Evolutionary conservation across 2,113 vertebrate genomes (phyloP).

Genomic region (Sminthopsis crassicaudata): DNA sequence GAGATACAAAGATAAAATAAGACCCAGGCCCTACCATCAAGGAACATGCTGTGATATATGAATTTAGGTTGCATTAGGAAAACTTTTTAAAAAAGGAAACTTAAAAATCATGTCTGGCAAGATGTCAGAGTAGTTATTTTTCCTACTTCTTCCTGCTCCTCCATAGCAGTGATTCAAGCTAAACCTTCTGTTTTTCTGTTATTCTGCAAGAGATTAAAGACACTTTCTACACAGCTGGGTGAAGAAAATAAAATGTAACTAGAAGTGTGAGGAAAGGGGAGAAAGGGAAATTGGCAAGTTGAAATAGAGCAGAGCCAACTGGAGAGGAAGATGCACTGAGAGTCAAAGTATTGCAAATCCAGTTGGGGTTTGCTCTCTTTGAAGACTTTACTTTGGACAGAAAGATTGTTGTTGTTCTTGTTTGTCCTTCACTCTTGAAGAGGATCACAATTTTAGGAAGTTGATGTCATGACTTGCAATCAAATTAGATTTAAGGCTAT

Average conservation of each 20-base stretch:
- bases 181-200: background rate
- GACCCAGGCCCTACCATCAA: background rate
- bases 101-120: background rate
- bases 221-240: background rate
- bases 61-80: background rate
- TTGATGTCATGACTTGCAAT: too few relatives aligned
- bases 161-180: background rate
- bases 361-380: background rate
- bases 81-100: background rate
- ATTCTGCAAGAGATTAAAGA: background rate
- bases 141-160: background rate
- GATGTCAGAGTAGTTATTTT: background rate
- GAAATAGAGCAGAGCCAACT: background rate
- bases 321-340: background rate
- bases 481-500: too few relatives aligned
- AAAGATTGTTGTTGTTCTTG: background rate
- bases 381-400: background rate
- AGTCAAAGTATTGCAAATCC: background rate
- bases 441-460: too few relatives aligned
- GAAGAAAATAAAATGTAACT: background rate
- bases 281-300: background rate
- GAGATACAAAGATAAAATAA: background rate
- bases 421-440: too few relatives aligned
- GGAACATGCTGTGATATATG: background rate
- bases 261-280: background rate